Evolutionary conservation across 2,797 vertebrate species (phyloP).

Genomic region (Melanotaenia pygmaea): DNA sequence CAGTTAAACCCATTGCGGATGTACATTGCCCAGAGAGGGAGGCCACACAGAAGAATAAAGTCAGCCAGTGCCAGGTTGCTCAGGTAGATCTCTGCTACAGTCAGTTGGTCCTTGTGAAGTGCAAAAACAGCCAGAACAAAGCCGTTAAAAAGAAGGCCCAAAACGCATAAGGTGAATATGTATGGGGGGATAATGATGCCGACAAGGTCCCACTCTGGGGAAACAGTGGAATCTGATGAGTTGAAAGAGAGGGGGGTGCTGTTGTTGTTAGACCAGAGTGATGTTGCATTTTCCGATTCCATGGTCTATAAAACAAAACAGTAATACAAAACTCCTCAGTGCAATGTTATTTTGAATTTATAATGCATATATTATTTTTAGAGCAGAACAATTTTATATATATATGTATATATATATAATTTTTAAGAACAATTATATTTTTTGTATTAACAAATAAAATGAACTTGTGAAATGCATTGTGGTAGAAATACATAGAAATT

Average conservation of each 20-base stretch:
- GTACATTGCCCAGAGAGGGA: slow-evolving; percentile 93
- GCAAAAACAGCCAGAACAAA: slow-evolving; percentile 87
- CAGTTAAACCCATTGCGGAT: slow-evolving; percentile 86
- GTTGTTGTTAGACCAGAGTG: slow-evolving; percentile 54
- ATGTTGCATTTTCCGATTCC: slow-evolving; percentile 37
- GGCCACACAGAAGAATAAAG: slow-evolving; percentile 82
- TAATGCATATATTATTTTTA: neutral
- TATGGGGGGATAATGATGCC: slow-evolving; percentile 75
- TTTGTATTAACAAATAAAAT: neutral
- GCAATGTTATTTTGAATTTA: neutral
- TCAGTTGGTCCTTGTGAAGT: slow-evolving; percentile 85
- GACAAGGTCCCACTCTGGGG: slow-evolving; percentile 75
- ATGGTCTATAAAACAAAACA: slow-evolving; percentile 48
- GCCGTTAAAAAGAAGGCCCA: slow-evolving; percentile 85
- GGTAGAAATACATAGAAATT: neutral
- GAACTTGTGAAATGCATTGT: neutral
- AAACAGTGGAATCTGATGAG: slow-evolving; percentile 3
- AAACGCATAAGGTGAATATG: slow-evolving; percentile 73
- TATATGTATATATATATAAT: too few relatives aligned
- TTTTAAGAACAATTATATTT: too few relatives aligned
- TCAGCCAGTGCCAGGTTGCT: slow-evolving; percentile 90
- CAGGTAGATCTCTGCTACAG: slow-evolving; percentile 91
- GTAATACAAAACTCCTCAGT: neutral
- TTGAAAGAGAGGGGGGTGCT: slow-evolving; percentile 8
- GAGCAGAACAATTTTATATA: too few relatives aligned